Base-by-base conservation (phyloP, 2,113 vertebrate species). In the Aptenodytes patagonicus region DNA sequence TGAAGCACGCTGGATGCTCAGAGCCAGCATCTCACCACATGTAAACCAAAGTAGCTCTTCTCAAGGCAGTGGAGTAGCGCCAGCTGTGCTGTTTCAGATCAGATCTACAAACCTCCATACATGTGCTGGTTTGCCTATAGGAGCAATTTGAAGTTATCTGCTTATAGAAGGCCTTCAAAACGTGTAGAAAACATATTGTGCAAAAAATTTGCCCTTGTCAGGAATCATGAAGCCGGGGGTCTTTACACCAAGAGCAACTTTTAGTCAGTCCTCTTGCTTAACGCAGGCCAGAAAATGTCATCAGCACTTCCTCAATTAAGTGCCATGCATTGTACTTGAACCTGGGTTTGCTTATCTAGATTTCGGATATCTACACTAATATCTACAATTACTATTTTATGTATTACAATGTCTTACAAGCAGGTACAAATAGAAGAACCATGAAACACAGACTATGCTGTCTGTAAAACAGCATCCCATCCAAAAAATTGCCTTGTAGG, bases 41-140 rank as follows among this genome's bases (percentile, higher is more conserved):
- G 32, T 42, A 87, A 95, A 84, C 49, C 77, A 57, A 91, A 85
- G 93, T 0, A 90, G 40, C 64, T 78, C 71, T 78, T 97, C 90
- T 80, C 76, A 77, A 93, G 58, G 79, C 68, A 88, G 80, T 85
- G 54, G 40, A 95, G 58, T 7, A 77, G 51, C 0, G 2, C 75
- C 92, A 89, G 73, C 36, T 86, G 34, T 42, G 60, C 42, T 17
- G 0, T 31, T 81, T 70, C 57, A 91, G 77, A 89, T 89, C 89
- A 94, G 52, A 94, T 95, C 94, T 94, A 40, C 83, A 92, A 92
- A 79, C 60, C 79, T 69, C 80, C 64, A n/a, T n/a, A 57, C 34
- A 11, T 38, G 29, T 68, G 28, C 46, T 8, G 1, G 49, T 87
- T 40, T 85, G 77, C 49, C 62, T 49, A 8, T 7, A 72, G 58